Percentiles rank a stretch among this genome's conserved stretches.
Evolutionary conservation across 1,140 invertebrate genomes (phyloP).

Genomic region (Drosophila ananassae): DNA sequence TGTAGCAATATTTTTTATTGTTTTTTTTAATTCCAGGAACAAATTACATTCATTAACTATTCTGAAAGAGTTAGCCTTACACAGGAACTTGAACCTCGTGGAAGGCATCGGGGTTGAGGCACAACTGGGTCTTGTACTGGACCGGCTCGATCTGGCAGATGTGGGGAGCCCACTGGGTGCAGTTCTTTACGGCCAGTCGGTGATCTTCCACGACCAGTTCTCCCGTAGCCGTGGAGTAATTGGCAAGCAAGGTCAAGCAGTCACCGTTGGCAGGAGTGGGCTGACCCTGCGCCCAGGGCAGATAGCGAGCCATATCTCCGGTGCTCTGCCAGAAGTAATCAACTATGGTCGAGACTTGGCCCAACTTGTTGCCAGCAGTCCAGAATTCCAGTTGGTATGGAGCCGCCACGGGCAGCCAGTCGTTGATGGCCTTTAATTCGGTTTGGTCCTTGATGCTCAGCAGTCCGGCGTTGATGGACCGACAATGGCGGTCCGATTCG

Average conservation of each 20-base stretch:
- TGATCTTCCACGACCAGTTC: slow-evolving; percentile 9
- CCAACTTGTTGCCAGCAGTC: slow-evolving; percentile 57
- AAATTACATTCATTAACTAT: too few species aligned
- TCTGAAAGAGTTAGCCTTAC: neutral
- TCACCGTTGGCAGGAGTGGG: slow-evolving; percentile 31
- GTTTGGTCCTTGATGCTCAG: slow-evolving; percentile 42
- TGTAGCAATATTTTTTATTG: too few species aligned
- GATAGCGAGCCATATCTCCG: slow-evolving; percentile 18
- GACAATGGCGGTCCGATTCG: slow-evolving; percentile 52
- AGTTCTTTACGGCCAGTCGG: slow-evolving; percentile 22
- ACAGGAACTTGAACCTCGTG: slow-evolving; percentile 29
- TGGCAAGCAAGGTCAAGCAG: slow-evolving; percentile 32
- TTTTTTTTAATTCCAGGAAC: too few species aligned
- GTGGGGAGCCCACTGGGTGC: slow-evolving; percentile 14
- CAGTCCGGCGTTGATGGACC: slow-evolving; percentile 36
- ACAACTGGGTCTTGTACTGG: slow-evolving; percentile 38
- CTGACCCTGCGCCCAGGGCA: slow-evolving; percentile 42
- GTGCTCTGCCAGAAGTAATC: slow-evolving; percentile 59
- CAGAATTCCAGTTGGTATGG: slow-evolving; percentile 39
- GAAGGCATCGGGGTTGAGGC: slow-evolving; percentile 39
- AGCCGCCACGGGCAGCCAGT: slow-evolving; percentile 22
- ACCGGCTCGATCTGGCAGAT: slow-evolving; percentile 34
- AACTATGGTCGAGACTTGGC: slow-evolving; percentile 2
- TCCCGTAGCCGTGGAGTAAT: slow-evolving; percentile 6
- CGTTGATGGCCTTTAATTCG: slow-evolving; percentile 25